Percentiles rank a stretch among this genome's conserved stretches.
phyloP scores from a whole-genome alignment of 2,113 vertebrate genomes.

The Dolichotis patagonum region DNA sequence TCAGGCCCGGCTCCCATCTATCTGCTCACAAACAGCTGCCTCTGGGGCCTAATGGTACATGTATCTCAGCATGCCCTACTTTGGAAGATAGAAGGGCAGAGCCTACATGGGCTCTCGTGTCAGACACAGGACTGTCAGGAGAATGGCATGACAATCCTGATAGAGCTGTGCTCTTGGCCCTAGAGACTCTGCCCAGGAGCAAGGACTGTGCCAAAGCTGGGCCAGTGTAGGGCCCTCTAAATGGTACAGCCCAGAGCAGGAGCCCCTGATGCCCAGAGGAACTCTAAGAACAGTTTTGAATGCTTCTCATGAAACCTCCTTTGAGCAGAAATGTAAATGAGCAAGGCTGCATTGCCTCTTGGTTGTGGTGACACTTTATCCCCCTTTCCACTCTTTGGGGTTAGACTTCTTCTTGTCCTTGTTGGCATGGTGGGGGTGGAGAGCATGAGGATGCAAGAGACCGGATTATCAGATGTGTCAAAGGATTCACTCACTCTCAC shows the following conservation, averaged over 20 bases:
- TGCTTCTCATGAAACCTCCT: not conserved
- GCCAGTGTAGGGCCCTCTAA: not conserved
- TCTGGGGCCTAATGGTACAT: not conserved
- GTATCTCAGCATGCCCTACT: not conserved
- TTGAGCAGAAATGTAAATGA: slow-evolving; percentile 29
- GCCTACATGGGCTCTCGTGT: not conserved
- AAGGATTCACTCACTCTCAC: not conserved
- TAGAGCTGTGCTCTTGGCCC: not conserved
- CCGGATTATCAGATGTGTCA: not conserved
- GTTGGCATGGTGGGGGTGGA: not conserved
- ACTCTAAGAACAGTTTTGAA: not conserved
- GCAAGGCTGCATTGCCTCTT: not conserved
- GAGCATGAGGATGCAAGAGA: not conserved
- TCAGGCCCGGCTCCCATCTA: not conserved
- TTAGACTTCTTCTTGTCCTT: not conserved
- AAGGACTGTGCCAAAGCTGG: not conserved
- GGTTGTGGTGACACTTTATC: not conserved
- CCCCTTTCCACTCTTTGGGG: not conserved
- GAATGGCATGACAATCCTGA: not conserved
- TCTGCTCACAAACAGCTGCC: not conserved
- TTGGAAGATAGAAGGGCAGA: not conserved
- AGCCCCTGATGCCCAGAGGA: not conserved
- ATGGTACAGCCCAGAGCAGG: not conserved
- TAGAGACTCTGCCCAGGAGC: not conserved
- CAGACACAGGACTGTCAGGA: not conserved